Base-by-base conservation (phyloP, 2,113 vertebrate species). In the Nannobrachium achirus region DNA sequence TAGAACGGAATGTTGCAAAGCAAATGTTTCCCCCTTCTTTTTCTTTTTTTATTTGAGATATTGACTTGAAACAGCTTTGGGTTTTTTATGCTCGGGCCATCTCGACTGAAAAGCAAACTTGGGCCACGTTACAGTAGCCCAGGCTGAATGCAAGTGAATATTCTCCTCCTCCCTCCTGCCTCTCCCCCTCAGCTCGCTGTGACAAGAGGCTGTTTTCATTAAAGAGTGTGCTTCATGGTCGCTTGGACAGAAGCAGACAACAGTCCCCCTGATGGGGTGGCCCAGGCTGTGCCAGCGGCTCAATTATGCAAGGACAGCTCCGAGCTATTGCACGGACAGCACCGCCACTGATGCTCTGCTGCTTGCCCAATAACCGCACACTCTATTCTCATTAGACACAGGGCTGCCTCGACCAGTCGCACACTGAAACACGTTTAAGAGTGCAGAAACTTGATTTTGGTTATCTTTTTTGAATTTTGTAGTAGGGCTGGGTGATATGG, bases 211-310 rank as follows among this genome's bases (percentile, higher is more conserved):
- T 44, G 25, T 44, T 90, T 83, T 66, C 56, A 81, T 82, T 79
- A 73, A 38, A 55, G 55, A 61, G 48, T 72, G 49, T 78, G 61
- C 78, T 78, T 86, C 68, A 73, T 50, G 67, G 53, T 80, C 68
- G 79, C 73, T 64, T 68, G 72, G 66, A 84, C 74, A 78, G 79
- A 84, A 76, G 72, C 63, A 19, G 58, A 51, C 56, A 63, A 67
- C 69, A 77, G 76, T 69, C 59, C 69, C 52, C 71, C 39, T 48
- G 64, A 84, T 79, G 66, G 72, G 57, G 69, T 51, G 73, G 53
- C 71, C 73, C 73, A 10, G 64, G 69, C 79, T 50, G 53, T 81
- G 77, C 81, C 86, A 89, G 76, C 15, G 48, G 73, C 78, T 82
- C 69, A 75, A 61, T 79, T 83, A 75, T 75, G 58, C 73, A 71